Evolutionary conservation across 2,113 vertebrate species (phyloP).

Genomic region (Rafetus swinhoei): DNA sequence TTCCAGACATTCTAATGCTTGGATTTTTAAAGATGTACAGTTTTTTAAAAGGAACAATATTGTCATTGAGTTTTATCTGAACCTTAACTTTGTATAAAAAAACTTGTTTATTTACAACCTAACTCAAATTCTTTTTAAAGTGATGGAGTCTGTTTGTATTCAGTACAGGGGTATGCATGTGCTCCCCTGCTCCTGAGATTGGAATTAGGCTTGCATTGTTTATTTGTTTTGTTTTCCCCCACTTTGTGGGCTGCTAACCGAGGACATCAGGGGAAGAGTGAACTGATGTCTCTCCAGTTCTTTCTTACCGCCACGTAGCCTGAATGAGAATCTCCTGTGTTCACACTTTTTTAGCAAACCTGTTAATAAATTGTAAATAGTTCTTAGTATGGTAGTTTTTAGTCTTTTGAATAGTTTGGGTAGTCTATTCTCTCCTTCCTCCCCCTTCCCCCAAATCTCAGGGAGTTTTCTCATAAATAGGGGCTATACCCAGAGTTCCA

Average conservation of each 20-base stretch:
- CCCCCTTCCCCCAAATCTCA: too few species aligned
- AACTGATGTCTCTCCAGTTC: too few species aligned
- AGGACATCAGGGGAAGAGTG: background rate
- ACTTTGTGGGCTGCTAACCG: background rate
- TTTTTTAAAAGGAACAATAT: background rate
- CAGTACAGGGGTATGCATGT: background rate
- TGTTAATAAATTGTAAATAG: background rate
- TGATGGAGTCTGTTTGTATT: background rate
- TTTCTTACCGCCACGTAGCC: background rate
- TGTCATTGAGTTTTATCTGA: background rate
- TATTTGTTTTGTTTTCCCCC: too few species aligned
- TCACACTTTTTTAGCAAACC: background rate
- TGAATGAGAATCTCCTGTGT: background rate
- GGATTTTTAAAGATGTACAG: background rate
- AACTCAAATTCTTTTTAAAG: background rate
- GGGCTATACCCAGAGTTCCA: background rate
- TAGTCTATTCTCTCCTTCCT: too few species aligned
- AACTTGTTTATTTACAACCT: background rate
- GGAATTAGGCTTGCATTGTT: too few species aligned
- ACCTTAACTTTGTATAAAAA: background rate
- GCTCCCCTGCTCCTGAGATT: background rate
- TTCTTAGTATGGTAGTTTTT: background rate
- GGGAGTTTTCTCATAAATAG: background rate
- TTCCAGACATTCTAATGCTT: background rate
- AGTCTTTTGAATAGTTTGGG: too few species aligned